Evolutionary conservation across 1,140 invertebrate genomes (phyloP), one percentile per base, ranked within the genome.

Genomic region (Drosophila suzukii): DNA sequence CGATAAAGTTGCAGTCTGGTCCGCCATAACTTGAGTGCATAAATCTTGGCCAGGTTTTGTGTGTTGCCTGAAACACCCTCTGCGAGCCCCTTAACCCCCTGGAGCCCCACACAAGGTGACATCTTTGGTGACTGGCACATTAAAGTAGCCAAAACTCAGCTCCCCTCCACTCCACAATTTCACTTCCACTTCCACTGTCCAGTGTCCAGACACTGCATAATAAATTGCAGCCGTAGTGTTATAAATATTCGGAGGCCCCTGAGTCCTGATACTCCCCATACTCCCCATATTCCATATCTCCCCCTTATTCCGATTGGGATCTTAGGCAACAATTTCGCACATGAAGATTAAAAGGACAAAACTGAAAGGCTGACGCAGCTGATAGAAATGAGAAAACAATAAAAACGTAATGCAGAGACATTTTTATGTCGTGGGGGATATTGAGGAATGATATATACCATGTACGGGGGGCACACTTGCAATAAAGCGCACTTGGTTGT

Each of bases 141-240:
- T 59, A 75, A 81, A 78, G 56, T 61, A 59, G 68, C 61, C 74
- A 62, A 79, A 58, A 73, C 60, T 71, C 44, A 49, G 46, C 44
- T 70, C 53, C 51, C 8, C 32, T 3, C 32, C 32, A 36, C 66
- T 49, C 10, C 3, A 7, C 27, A 20, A 41, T 17, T 47, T 8
- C 13, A 30, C 44, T 15, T 49, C 15, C 24, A 17, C 38, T 17
- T n/a, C n/a, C 20, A 41, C 30, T 43, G 49, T 49, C 39, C 72
- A 76, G 71, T 73, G 47, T 38, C 59, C 75, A 68, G 83, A 75
- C 82, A 78, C 70, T 85, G 86, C 85, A 90, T 85, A 90, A 90
- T 90, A 90, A 90, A 90, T 90, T 90, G 81, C 78, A 86, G 66
- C 62, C 68, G 59, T 82, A 77, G 78, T 78, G 82, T 86, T 90